Percentiles rank a stretch among this genome's conserved stretches.
Evolutionary conservation across 2,888 invertebrate species (phyloP).

Genomic region (Tuta absoluta): DNA sequence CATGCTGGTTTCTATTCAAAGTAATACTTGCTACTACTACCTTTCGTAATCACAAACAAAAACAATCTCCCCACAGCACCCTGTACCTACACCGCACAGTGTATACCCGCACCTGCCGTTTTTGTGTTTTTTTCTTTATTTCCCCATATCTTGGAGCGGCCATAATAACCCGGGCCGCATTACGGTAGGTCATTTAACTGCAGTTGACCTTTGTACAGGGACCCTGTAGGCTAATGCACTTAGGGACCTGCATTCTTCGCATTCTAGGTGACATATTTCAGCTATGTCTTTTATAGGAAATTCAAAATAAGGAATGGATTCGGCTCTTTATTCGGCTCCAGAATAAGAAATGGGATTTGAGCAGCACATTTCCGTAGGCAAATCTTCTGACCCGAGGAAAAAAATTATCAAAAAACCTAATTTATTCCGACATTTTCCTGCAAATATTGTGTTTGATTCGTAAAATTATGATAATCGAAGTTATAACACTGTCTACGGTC

Average conservation of each 20-base stretch:
- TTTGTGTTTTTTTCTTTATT: slow-evolving; percentile 52
- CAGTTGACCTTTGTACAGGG: slow-evolving; percentile 48
- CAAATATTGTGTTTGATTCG: no score
- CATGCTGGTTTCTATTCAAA: no score
- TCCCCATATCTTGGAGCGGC: slow-evolving; percentile 44
- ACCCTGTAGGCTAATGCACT: not conserved
- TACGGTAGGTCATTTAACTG: slow-evolving; percentile 65
- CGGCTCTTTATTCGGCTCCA: not conserved
- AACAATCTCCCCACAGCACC: not conserved
- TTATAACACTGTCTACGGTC: no score
- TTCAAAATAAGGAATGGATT: no score
- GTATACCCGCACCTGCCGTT: slow-evolving; percentile 57
- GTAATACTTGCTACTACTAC: no score
- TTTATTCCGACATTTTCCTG: no score
- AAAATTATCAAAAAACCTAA: no score
- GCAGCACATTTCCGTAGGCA: no score
- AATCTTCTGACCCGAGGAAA: no score
- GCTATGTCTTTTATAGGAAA: slow-evolving; percentile 21
- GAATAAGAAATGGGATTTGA: no score
- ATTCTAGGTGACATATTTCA: slow-evolving; percentile 26
- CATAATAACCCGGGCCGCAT: slow-evolving; percentile 58
- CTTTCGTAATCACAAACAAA: no score
- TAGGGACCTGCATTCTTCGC: slow-evolving; percentile 33
- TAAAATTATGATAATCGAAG: no score
- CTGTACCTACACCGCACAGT: not conserved